Percentiles rank a stretch among this genome's conserved stretches.
phyloP scores from a whole-genome alignment of 2,113 vertebrate genomes.

The Aplodontia rufa region DNA sequence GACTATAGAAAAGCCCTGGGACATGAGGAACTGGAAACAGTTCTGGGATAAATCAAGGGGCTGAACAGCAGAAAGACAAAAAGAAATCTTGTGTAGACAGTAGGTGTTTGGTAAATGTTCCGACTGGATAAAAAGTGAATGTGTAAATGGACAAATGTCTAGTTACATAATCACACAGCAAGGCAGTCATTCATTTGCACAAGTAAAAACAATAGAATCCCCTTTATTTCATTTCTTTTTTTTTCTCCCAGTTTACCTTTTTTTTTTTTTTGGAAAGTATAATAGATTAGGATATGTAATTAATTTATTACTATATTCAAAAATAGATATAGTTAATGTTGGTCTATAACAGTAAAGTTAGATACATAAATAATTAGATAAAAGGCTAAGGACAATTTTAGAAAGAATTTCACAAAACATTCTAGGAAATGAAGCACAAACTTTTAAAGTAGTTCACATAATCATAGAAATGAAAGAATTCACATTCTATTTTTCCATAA shows the following conservation, averaged over 20 bases:
- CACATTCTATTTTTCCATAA: no score
- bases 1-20: not conserved
- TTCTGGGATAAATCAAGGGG: not conserved
- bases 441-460: no score
- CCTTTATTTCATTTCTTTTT: not conserved
- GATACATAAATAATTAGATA: no score
- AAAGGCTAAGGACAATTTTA: no score
- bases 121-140: not conserved
- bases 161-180: not conserved
- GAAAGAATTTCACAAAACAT: no score
- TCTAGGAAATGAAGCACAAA: no score
- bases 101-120: not conserved
- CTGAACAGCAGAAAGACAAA: not conserved
- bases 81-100: not conserved
- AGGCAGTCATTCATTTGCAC: not conserved
- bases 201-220: not conserved
- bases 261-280: no score
- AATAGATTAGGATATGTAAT: no score
- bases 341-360: no score
- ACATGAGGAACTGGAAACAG: not conserved
- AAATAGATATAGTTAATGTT: no score
- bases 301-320: no score
- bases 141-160: not conserved
- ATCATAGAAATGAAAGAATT: no score
- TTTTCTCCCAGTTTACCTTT: not conserved